These are phyloP conservation scores for Papilio protenor DNA, from an alignment of 2,888 invertebrate species.

Conservation along the genomic window DNA sequence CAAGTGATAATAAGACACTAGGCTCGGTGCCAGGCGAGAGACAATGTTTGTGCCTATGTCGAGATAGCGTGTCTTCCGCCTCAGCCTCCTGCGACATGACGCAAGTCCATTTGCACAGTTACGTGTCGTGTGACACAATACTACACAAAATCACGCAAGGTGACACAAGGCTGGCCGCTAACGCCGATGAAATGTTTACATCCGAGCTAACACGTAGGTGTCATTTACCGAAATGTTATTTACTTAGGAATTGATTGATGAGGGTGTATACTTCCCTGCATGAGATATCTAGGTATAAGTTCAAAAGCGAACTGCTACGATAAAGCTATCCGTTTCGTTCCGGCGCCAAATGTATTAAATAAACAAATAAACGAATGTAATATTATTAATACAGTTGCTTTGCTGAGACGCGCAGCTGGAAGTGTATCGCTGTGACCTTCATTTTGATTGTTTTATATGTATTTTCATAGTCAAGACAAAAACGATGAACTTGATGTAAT, in stretches of 20 bases:
- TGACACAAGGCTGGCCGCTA: background rate
- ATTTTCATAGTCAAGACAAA: background rate
- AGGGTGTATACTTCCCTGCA: background rate
- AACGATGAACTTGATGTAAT: background rate
- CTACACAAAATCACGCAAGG: background rate
- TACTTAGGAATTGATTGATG: background rate
- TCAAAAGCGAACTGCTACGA: background rate
- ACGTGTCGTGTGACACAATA: slow-evolving; percentile 7
- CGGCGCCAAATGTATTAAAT: background rate
- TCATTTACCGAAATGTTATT: background rate
- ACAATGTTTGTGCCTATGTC: slow-evolving; percentile 12
- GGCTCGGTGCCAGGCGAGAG: background rate
- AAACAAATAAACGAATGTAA: slow-evolving; percentile 5
- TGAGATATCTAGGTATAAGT: background rate
- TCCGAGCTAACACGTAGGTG: background rate
- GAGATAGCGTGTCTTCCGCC: slow-evolving; percentile 9
- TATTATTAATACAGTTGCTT: background rate
- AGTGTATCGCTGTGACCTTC: background rate
- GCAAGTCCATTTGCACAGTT: slow-evolving; percentile 20
- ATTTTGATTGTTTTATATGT: background rate
- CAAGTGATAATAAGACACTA: background rate
- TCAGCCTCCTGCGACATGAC: slow-evolving; percentile 10
- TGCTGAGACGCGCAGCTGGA: slow-evolving; percentile 7
- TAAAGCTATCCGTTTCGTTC: background rate
- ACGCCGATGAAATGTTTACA: background rate